These are phyloP conservation scores for Cyphomyrus discorhynchus DNA, from an alignment of 2,113 vertebrate genomes.

Conservation along the genomic window DNA sequence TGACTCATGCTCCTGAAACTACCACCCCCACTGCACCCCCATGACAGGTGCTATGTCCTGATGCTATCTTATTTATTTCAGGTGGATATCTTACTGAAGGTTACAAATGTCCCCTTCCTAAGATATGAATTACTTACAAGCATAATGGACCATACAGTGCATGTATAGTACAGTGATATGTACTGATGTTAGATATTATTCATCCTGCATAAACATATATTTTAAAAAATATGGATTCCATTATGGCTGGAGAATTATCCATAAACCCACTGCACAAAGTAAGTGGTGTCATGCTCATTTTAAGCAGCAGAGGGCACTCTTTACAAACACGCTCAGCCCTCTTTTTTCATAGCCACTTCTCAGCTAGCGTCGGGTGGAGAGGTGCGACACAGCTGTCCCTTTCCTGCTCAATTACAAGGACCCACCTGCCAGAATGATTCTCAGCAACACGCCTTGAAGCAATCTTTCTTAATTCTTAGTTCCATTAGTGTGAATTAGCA, in stretches of 20 bases:
- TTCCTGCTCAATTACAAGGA: conserved; percentile 13
- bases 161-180: background rate
- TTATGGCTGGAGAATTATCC: background rate
- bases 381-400: conserved; percentile 38
- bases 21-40: background rate
- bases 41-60: background rate
- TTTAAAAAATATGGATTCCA: background rate
- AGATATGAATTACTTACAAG: background rate
- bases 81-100: background rate
- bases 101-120: background rate
- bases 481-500: background rate
- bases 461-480: background rate
- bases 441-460: background rate
- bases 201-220: background rate
- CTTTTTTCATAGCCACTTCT: background rate
- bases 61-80: background rate
- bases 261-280: background rate
- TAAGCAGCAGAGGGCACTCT: conserved; percentile 55
- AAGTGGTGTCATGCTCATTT: background rate
- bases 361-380: background rate
- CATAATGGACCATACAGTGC: background rate
- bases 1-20: background rate
- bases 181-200: background rate
- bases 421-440: conserved; percentile 2
- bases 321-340: conserved; percentile 20